Base-by-base conservation (phyloP, 2,113 vertebrate species). In the Dicentrarchus labrax region DNA sequence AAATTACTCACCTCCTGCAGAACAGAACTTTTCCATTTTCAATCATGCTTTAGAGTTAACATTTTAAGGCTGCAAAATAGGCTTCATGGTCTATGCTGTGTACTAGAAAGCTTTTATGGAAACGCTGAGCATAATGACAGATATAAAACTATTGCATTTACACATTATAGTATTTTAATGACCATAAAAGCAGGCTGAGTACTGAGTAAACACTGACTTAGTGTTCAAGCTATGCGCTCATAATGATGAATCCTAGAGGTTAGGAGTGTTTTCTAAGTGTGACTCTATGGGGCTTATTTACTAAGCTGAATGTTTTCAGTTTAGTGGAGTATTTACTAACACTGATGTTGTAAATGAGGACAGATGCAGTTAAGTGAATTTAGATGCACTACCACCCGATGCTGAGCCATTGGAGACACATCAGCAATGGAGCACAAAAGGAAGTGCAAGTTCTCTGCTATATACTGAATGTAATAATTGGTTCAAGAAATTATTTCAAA, bases 351-450 rank as follows among this genome's bases (percentile, higher is more conserved):
- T 73, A 78, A 87, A 86, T 68, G 70, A 76, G 76, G 77, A 38
- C 67, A 81, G 73, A 82, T 77, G 76, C 67, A 38, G 72, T 75
- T 86, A 82, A 84, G 74, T 78, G 73, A 84, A 77, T 84, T 78
- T 84, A 84, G 80, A 78, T 78, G 70, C 73, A 43, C 67, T 39
- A 43, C 62, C 1, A 36, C 60, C 65, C 59, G 69, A 75, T 68
- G 53, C 43, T 17, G 53, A 9, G 56, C 70, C 10, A 21, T 78
- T 54, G 50, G 19, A 77, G 50, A 84, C 78, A 72, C 72, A 77
- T 82, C 62, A 82, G 72, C 65, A 80, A 47, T 56, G 57, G 45
- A 81, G 84, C 54, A 62, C 60, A 82, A 43, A 36, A 24, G 39
- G 53, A 73, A 59, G 68, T 62, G 16, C 19, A 43, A 60, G 43